phyloP scores from a whole-genome alignment of 1,140 invertebrate genomes.

The Drosophila asahinai region DNA sequence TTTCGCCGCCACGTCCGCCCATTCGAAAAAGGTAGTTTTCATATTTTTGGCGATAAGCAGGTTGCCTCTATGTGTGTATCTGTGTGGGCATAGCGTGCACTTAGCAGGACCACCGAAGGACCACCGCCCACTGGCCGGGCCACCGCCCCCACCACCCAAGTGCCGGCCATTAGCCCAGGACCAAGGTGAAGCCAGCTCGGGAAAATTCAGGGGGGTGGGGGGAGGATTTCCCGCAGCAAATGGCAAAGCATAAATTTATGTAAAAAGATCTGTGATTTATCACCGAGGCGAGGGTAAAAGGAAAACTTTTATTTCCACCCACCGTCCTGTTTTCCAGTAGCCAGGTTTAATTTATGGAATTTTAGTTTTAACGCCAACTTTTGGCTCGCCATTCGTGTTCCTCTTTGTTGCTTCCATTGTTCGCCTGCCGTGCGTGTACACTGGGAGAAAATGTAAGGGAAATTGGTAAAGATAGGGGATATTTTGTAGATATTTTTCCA shows the following conservation, averaged over 20 bases:
- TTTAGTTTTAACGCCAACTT: constrained; percentile 76
- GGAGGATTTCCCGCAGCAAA: constrained; percentile 64
- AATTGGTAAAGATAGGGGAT: not conserved
- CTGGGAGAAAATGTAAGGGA: not conserved
- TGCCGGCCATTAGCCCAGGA: constrained; percentile 42
- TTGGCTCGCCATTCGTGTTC: constrained; percentile 55
- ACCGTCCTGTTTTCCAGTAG: constrained; percentile 10
- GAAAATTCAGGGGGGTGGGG: not conserved
- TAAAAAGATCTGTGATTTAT: constrained; percentile 84
- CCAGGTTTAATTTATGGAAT: constrained; percentile 81
- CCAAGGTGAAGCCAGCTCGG: constrained; percentile 33
- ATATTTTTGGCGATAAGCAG: constrained; percentile 80
- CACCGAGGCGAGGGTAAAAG: constrained; percentile 44
- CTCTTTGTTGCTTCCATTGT: constrained; percentile 48
- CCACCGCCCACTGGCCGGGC: constrained; percentile 28
- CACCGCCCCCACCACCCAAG: not conserved
- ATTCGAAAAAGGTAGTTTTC: constrained; percentile 73
- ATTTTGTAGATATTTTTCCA: not conserved
- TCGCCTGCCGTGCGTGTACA: constrained; percentile 44
- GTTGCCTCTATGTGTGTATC: constrained; percentile 14
- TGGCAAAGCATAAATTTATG: constrained; percentile 83
- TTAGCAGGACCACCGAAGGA: constrained; percentile 47
- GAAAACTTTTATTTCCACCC: constrained; percentile 77
- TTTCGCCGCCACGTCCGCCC: constrained; percentile 45
- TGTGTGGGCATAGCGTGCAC: constrained; percentile 50